Percentiles rank a stretch among this genome's conserved stretches.
These are phyloP conservation scores for Sycobia sp. DNA, from an alignment of 1,140 invertebrate species.

Conservation along the genomic window DNA sequence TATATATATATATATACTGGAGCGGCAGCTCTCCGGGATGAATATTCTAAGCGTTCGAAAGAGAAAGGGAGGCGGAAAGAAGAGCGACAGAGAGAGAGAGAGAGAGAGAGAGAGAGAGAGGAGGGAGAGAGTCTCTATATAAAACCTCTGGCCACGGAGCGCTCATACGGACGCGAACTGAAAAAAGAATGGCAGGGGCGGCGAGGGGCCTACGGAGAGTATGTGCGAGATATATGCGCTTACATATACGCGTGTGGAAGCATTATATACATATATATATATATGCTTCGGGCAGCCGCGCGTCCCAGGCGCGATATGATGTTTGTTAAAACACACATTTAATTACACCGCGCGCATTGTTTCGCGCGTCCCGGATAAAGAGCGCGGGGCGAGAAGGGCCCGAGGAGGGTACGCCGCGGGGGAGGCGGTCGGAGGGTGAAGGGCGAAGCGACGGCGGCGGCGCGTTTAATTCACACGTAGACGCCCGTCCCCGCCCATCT, in stretches of 20 bases:
- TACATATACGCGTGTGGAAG: too few relatives aligned
- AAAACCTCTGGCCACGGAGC: too few relatives aligned
- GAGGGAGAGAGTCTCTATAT: too few relatives aligned
- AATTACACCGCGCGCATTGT: conserved; percentile 51
- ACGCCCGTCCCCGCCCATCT: too few relatives aligned
- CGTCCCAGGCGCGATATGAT: conserved; percentile 34
- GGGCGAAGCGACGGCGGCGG: conserved; percentile 16
- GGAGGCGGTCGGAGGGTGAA: not conserved
- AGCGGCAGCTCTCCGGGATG: conserved; percentile 9
- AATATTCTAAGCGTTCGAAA: conserved; percentile 29
- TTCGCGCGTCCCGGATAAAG: conserved; percentile 28
- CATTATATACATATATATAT: not conserved
- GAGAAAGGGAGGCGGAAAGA: not conserved
- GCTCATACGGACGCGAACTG: too few relatives aligned
- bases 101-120: not conserved
- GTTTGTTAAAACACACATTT: conserved; percentile 55
- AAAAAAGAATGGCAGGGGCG: too few relatives aligned
- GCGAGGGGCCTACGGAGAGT: too few relatives aligned
- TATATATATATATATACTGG: conserved; percentile 23
- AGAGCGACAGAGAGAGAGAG: not conserved
- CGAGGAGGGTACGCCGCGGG: conserved; percentile 10
- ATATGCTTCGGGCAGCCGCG: too few relatives aligned
- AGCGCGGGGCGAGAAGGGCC: conserved; percentile 17
- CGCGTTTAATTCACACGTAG: conserved; percentile 58
- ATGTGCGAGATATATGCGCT: too few relatives aligned